Percentiles rank a stretch among this genome's conserved stretches.
These are phyloP conservation scores for Rhinella marina DNA, from an alignment of 2,797 vertebrate genomes.

Conservation along the genomic window DNA sequence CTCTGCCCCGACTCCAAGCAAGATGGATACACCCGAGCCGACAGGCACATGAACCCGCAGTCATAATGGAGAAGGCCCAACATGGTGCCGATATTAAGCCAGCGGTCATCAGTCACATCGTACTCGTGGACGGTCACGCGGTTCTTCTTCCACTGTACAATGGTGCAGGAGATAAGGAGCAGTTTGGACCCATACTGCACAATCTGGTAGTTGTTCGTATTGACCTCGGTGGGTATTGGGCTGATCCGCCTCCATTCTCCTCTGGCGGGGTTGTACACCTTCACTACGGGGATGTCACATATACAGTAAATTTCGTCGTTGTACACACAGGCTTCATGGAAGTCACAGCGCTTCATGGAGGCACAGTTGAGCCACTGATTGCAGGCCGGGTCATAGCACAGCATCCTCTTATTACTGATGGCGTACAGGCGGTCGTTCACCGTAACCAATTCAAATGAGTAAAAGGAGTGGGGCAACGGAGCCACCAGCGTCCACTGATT, in stretches of 20 bases:
- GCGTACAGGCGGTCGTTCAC: conserved; percentile 86
- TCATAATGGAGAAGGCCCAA: conserved; percentile 80
- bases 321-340: conserved; percentile 87
- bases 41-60: conserved; percentile 83
- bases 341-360: conserved; percentile 83
- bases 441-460: conserved; percentile 85
- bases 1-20: conserved; percentile 83
- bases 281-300: conserved; percentile 86
- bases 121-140: conserved; percentile 86
- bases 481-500: conserved; percentile 87
- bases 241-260: conserved; percentile 85
- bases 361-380: conserved; percentile 88
- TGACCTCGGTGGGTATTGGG: conserved; percentile 84
- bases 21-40: conserved; percentile 83
- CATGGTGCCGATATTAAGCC: conserved; percentile 84
- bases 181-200: conserved; percentile 81
- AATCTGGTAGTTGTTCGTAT: conserved; percentile 85
- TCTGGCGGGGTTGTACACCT: conserved; percentile 83
- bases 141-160: conserved; percentile 87
- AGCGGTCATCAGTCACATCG: conserved; percentile 78
- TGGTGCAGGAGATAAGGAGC: conserved; percentile 83
- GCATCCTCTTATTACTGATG: conserved; percentile 85
- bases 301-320: conserved; percentile 88
- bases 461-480: conserved; percentile 83
- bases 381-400: conserved; percentile 84